A percentile compares a stretch with the other conserved stretches of the same genome.
phyloP scores from a whole-genome alignment of 1,140 invertebrate genomes.

The Habropoda laboriosa region DNA sequence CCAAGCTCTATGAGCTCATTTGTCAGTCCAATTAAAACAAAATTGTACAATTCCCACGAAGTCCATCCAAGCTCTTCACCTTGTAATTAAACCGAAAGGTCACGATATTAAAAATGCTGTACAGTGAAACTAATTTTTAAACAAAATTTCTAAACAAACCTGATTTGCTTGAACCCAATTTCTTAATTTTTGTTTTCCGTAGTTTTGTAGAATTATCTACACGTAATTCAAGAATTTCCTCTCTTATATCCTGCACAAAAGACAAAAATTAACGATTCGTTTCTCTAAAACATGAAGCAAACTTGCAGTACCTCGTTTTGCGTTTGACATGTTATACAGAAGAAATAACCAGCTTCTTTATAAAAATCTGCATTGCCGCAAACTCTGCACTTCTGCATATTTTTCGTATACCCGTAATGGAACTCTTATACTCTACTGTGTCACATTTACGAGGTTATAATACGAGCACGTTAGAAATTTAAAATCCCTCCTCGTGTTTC shows the following conservation, averaged over 20 bases:
- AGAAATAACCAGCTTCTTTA: constrained; percentile 81
- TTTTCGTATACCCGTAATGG: not conserved
- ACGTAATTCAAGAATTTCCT: constrained; percentile 75
- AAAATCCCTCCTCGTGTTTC: not conserved
- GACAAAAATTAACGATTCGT: not conserved
- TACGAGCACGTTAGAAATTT: not conserved
- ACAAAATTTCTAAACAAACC: constrained; percentile 39
- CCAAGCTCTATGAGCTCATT: constrained; percentile 85
- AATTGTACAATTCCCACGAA: constrained; percentile 86
- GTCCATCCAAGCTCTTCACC: constrained; percentile 80
- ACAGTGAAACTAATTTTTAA: not conserved
- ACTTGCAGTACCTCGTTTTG: constrained; percentile 78
- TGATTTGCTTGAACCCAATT: constrained; percentile 27
- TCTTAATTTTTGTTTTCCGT: constrained; percentile 65
- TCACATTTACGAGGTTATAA: constrained; percentile 1
- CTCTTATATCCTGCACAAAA: constrained; percentile 75
- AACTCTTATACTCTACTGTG: fast-evolving
- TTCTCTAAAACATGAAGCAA: not conserved
- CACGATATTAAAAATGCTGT: constrained; percentile 11
- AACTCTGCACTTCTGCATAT: constrained; percentile 71
- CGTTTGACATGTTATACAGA: constrained; percentile 82
- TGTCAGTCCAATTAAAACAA: constrained; percentile 83
- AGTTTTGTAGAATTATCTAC: constrained; percentile 58
- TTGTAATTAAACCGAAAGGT: constrained; percentile 50
- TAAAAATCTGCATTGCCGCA: constrained; percentile 81